Percentiles rank a stretch among this genome's conserved stretches.
These are phyloP conservation scores for Brienomyrus brachyistius DNA, from an alignment of 2,113 vertebrate genomes.

Conservation along the genomic window DNA sequence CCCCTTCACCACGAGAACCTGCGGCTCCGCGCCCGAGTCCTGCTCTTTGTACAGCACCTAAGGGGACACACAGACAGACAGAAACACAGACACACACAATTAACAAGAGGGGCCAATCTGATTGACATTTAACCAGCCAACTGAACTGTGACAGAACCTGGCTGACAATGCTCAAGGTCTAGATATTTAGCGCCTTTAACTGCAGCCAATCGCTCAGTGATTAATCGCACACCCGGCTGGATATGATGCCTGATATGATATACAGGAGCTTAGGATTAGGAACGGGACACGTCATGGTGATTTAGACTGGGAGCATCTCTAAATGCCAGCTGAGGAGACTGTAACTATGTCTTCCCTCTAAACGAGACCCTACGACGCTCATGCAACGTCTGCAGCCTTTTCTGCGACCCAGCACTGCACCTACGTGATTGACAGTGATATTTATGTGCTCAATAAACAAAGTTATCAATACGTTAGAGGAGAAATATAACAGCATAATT, in stretches of 20 bases:
- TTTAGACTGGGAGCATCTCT: constrained; percentile 3
- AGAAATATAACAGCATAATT: constrained; percentile 17
- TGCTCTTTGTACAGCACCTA: constrained; percentile 74
- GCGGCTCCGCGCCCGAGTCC: constrained; percentile 59
- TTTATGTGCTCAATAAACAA: constrained; percentile 20
- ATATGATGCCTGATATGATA: constrained; percentile 13
- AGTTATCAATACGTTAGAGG: constrained; percentile 16
- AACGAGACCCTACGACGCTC: background rate
- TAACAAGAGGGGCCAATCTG: constrained; percentile 21
- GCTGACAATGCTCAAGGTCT: constrained; percentile 10
- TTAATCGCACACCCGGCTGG: constrained; percentile 2
- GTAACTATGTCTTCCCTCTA: background rate
- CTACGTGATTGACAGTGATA: background rate
- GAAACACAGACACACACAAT: constrained; percentile 21
- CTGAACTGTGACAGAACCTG: constrained; percentile 1
- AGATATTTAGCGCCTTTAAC: constrained; percentile 5
- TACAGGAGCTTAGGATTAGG: background rate
- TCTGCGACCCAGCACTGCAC: background rate
- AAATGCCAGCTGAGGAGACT: background rate
- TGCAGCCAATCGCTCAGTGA: constrained; percentile 1
- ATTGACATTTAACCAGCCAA: background rate
- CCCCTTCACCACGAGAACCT: constrained; percentile 65
- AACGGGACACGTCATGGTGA: background rate
- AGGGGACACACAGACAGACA: background rate
- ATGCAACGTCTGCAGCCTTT: background rate